phyloP scores from a whole-genome alignment of 2,113 vertebrate species.

The crab-eating macaque (Macaca fascicularis) region DNA sequence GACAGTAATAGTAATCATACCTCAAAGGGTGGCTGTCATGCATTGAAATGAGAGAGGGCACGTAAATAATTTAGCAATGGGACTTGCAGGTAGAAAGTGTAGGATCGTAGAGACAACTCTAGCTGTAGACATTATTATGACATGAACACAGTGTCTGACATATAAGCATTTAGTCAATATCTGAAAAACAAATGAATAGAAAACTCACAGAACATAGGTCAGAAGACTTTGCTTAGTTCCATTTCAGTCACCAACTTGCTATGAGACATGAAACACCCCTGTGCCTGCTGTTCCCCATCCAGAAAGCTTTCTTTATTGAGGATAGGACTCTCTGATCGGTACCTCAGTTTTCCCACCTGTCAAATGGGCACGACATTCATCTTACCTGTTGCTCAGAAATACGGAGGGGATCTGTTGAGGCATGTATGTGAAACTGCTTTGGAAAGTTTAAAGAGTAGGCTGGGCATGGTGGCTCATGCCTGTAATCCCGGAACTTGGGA shows the following conservation, averaged over 20 bases:
- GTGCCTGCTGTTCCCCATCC: not conserved
- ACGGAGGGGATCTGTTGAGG: too few species aligned
- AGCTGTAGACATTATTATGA: rapidly evolving
- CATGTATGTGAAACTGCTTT: not conserved
- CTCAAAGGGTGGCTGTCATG: not conserved
- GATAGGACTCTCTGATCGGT: not conserved
- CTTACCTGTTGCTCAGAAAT: not conserved
- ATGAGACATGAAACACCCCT: not conserved
- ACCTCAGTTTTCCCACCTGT: not conserved
- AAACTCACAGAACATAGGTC: not conserved
- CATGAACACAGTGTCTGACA: rapidly evolving
- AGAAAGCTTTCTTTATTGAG: not conserved
- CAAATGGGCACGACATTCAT: not conserved
- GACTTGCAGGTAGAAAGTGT: too few species aligned
- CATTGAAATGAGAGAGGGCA: not conserved
- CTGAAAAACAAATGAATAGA: not conserved
- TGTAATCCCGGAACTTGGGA: too few species aligned
- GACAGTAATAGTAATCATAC: not conserved
- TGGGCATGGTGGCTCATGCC: too few species aligned
- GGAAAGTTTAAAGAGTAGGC: not conserved
- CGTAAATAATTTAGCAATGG: not conserved
- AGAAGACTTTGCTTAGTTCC: not conserved
- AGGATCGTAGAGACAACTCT: rapidly evolving
- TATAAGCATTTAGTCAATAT: not conserved
- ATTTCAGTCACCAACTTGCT: not conserved